A percentile compares a stretch with the other conserved stretches of the same genome.
phyloP scores from a whole-genome alignment of 1,140 invertebrate genomes.

The Euura saliciscinereae region DNA sequence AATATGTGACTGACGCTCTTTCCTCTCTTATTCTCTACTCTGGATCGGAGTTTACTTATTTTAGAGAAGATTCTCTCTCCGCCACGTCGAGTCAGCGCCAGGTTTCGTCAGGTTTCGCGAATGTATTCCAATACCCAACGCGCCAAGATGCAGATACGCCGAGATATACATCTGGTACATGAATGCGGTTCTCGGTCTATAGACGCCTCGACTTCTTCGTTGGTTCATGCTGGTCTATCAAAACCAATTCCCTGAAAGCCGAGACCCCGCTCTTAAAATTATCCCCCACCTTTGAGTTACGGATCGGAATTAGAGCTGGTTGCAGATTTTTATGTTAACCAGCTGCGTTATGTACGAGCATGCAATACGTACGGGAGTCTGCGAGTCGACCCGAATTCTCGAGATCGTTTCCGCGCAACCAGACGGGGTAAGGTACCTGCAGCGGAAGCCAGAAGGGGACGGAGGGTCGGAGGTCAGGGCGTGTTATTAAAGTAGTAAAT shows the following conservation, averaged over 20 bases:
- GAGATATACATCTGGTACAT: no score
- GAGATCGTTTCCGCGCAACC: slow-evolving; percentile 31
- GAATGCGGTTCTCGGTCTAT: no score
- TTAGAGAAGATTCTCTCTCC: not conserved
- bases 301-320: no score
- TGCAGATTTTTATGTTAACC: no score
- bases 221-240: no score
- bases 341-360: not conserved
- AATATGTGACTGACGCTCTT: not conserved
- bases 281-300: no score
- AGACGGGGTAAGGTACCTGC: not conserved
- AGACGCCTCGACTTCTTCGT: no score
- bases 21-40: not conserved
- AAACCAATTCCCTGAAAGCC: no score
- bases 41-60: no score
- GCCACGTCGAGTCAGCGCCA: not conserved
- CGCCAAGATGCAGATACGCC: no score
- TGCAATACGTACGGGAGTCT: not conserved
- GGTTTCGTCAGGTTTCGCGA: not conserved
- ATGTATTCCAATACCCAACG: no score
- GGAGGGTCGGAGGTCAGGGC: not conserved
- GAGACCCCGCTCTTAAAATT: no score
- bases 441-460: not conserved
- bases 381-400: slow-evolving; percentile 35
- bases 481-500: slow-evolving; percentile 49